phyloP scores from a whole-genome alignment of 2,113 vertebrate genomes.

The Monarcha castaneiventris region DNA sequence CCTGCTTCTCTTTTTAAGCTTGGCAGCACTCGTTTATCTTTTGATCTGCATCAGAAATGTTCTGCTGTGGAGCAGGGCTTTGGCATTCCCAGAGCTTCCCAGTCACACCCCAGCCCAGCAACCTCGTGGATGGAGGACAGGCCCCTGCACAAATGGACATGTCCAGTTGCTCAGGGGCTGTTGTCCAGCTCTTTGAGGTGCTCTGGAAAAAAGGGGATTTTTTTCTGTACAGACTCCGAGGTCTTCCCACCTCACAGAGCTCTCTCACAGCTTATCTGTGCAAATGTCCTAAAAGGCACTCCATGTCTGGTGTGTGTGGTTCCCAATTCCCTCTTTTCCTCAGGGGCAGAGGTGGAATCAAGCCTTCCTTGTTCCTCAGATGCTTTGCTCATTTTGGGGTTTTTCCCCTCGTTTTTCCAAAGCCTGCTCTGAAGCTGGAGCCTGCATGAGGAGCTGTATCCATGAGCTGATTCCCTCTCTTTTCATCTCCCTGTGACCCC shows the following conservation, averaged over 20 bases:
- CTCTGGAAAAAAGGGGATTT: not conserved
- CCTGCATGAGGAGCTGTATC: not conserved
- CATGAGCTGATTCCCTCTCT: not conserved
- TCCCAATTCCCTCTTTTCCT: not conserved
- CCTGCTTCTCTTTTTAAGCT: not conserved
- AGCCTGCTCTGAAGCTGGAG: not conserved
- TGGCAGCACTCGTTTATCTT: not conserved
- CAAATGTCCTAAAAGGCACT: not conserved
- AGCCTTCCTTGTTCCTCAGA: not conserved
- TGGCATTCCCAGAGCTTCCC: not conserved
- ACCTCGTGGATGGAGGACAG: not conserved
- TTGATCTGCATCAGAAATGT: not conserved
- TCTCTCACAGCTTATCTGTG: not conserved
- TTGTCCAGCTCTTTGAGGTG: not conserved
- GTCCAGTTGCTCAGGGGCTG: not conserved
- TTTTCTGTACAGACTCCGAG: not conserved
- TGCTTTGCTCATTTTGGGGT: not conserved
- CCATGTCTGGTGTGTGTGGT: not conserved
- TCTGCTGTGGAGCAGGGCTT: not conserved
- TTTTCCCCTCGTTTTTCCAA: not conserved
- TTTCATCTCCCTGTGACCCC: not conserved
- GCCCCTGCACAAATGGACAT: not conserved
- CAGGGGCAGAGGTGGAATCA: not conserved
- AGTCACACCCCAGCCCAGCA: not conserved
- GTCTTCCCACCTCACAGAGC: too few relatives aligned